Base-by-base conservation (phyloP, 2,797 vertebrate species). In the Gymnodraco acuticeps region DNA sequence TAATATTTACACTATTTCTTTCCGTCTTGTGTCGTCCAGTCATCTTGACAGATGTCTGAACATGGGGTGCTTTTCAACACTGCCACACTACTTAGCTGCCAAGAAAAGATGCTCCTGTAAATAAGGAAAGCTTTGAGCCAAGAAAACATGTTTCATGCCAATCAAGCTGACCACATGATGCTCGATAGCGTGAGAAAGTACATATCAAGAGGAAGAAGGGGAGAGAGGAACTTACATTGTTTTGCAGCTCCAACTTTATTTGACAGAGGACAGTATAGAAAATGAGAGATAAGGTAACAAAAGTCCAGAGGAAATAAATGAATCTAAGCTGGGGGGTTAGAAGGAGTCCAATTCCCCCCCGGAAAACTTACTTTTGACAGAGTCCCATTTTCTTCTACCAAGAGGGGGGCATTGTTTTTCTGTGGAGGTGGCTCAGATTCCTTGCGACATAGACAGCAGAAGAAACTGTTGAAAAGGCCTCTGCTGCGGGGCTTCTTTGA, bases 361-460 rank as follows among this genome's bases (percentile, higher is more conserved):
- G 33, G 8, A 38, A 38, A 53, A 60, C 92, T 91, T 93, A 97
- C 97, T 95, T 97, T 97, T 69, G 96, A 95, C 77, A 96, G 89
- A 0, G 92, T 92, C 64, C 96, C 96, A 0, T 98, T 98, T 90
- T 97, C 96, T 79, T 97, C 96, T 75, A 96, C 94, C 45, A 96
- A 87, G 50, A 97, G 92, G 0, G 96, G 96, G 3, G 93, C 87
- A 0, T 96, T 95, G 46, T 95, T 95, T 83, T 96, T 96, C 45
- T 94, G 85, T 0, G 95, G 82, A 27, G 95, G 86, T 2, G 93
- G 87, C 72, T 97, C 95, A 0, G 93, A 73, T 59, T 96, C 95
- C 0, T 95, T 95, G 61, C 93, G 93, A 76, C 95, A 96, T 48
- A 96, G 88, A 51, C 95, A 96, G 92, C 96, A 96, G 90, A 96